phyloP scores from a whole-genome alignment of 1,140 invertebrate genomes.

The Halyomorpha halys region DNA sequence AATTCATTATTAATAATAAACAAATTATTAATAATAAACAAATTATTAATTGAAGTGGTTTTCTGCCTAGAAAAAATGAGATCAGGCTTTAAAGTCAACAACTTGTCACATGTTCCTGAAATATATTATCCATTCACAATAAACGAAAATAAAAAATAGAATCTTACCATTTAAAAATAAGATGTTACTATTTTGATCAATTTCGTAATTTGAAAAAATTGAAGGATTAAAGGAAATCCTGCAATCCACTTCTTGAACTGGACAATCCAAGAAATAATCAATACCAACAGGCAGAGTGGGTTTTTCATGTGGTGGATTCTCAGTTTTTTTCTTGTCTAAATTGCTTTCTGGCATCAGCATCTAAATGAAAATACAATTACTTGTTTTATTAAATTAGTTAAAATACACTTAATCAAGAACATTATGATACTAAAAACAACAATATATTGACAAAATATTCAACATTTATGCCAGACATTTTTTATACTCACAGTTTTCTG shows the following conservation, averaged over 20 bases:
- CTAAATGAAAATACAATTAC: not conserved
- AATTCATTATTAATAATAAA: no score
- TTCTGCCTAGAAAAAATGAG: no score
- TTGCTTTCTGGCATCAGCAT: not conserved
- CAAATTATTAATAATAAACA: no score
- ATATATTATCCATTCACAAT: not conserved
- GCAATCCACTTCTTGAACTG: not conserved
- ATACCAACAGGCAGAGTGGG: not conserved
- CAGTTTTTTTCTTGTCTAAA: not conserved
- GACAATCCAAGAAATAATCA: slow-evolving; percentile 21
- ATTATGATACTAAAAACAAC: not conserved
- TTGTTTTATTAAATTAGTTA: no score
- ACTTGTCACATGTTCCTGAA: no score
- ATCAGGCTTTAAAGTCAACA: no score
- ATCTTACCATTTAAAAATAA: slow-evolving; percentile 1
- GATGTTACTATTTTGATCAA: not conserved
- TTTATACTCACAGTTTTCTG: no score
- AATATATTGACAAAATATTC: no score
- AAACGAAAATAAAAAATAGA: no score
- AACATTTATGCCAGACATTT: no score
- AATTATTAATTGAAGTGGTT: no score
- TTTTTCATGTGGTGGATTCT: not conserved
- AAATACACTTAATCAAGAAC: no score
- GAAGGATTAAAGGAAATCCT: not conserved
- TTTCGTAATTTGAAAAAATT: not conserved